Evolutionary conservation across 2,797 vertebrate genomes (phyloP).

Genomic region (Todus mexicanus): DNA sequence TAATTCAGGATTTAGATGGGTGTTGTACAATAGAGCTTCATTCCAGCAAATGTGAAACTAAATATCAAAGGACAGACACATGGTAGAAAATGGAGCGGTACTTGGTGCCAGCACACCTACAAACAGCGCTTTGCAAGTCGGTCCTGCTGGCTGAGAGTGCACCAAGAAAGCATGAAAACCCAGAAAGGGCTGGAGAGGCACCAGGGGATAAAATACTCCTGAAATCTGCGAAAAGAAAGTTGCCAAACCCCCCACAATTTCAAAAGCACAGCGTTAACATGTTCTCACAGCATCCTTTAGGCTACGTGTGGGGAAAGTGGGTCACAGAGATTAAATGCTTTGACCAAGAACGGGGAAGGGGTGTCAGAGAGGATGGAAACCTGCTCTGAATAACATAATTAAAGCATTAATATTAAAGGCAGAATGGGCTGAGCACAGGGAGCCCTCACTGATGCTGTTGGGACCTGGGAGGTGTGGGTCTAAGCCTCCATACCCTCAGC

Average conservation of each 20-base stretch:
- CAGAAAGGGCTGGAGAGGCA: background rate
- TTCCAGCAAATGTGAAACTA: background rate
- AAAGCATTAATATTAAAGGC: background rate
- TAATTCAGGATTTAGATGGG: background rate
- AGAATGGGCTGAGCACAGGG: background rate
- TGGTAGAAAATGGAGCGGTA: background rate
- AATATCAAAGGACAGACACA: background rate
- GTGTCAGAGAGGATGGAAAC: background rate
- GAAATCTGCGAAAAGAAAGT: background rate
- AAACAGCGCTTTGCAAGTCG: background rate
- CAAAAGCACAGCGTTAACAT: background rate
- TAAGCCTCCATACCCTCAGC: background rate
- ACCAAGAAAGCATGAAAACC: background rate
- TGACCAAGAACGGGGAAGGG: background rate
- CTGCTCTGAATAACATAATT: background rate
- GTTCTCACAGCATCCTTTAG: background rate
- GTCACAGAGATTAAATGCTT: slow-evolving; percentile 7
- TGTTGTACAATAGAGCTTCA: background rate
- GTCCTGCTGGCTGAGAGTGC: background rate
- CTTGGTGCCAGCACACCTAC: background rate
- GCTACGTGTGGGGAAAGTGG: background rate
- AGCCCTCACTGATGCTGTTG: background rate
- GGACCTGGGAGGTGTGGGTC: background rate
- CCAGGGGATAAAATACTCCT: background rate
- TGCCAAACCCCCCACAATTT: background rate